phyloP scores from a whole-genome alignment of 1,140 invertebrate genomes.

The Laupala kohalensis region DNA sequence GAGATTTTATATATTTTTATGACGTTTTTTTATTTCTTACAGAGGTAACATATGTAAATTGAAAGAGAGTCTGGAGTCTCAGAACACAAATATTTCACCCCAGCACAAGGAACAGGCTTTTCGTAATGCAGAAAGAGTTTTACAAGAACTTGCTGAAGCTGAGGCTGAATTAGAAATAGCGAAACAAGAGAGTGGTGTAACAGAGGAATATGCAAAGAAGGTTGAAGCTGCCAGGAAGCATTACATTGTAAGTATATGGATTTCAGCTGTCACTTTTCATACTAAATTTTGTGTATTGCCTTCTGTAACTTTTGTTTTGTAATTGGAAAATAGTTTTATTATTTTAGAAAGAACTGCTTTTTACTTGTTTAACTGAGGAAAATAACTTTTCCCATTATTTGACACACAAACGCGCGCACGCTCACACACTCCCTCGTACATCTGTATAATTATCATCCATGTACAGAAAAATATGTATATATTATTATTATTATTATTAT shows the following conservation, averaged over 20 bases:
- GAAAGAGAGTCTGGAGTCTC: not conserved
- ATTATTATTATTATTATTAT: too few species aligned
- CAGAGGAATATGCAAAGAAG: conserved; percentile 57
- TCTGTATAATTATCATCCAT: too few species aligned
- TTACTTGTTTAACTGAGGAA: too few species aligned
- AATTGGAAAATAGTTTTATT: too few species aligned
- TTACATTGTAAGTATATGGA: conserved; percentile 28
- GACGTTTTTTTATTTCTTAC: conserved; percentile 8
- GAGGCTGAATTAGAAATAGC: conserved; percentile 43
- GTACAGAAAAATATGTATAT: too few species aligned
- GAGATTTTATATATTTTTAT: too few species aligned
- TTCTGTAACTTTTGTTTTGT: too few species aligned
- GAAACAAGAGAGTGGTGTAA: conserved; percentile 37
- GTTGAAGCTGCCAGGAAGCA: conserved; percentile 51
- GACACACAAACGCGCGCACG: too few species aligned
- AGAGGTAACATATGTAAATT: not conserved
- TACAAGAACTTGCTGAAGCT: conserved; percentile 40
- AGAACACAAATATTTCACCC: conserved; percentile 19
- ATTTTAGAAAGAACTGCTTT: too few species aligned
- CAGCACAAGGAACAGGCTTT: conserved; percentile 30
- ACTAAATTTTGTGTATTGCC: too few species aligned
- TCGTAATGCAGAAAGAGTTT: conserved; percentile 45
- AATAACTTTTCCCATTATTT: too few species aligned
- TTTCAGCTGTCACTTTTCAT: conserved; percentile 3
- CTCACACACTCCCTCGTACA: too few species aligned